Evolutionary conservation across 2,113 vertebrate species (phyloP).

Genomic region (Forbesichthys papilliferus): DNA sequence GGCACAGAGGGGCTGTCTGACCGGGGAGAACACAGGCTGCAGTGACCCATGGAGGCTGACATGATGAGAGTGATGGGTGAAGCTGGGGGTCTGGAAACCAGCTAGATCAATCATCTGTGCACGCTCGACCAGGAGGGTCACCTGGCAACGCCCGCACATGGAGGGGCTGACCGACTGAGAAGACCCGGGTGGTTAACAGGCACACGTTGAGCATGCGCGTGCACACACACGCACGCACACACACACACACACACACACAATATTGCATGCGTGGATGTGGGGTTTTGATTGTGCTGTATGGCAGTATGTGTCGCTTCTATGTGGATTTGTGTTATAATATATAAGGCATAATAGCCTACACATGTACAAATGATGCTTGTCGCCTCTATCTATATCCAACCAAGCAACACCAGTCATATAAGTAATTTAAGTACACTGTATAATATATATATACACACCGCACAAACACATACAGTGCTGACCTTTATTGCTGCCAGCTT

Average conservation of each 20-base stretch:
- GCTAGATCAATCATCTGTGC: conserved; percentile 59
- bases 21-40: not conserved
- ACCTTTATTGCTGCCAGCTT: conserved; percentile 12
- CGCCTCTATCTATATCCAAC: too few relatives aligned
- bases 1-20: not conserved
- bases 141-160: conserved; percentile 59
- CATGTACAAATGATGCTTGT: too few relatives aligned
- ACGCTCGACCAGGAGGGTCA: conserved; percentile 63
- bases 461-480: not conserved
- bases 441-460: too few relatives aligned
- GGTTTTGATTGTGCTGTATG: too few relatives aligned
- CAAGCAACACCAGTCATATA: too few relatives aligned
- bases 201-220: conserved; percentile 21
- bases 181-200: conserved; percentile 53
- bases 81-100: conserved; percentile 48
- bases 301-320: too few relatives aligned
- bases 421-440: too few relatives aligned
- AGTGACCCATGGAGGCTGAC: conserved; percentile 43
- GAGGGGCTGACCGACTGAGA: conserved; percentile 56
- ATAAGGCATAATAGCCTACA: too few relatives aligned
- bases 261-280: too few relatives aligned
- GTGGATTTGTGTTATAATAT: too few relatives aligned
- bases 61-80: conserved; percentile 44
- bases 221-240: conserved; percentile 20
- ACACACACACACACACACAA: conserved; percentile 11